Evolutionary conservation across 2,797 vertebrate species (phyloP).

Genomic region (Dryobates pubescens): DNA sequence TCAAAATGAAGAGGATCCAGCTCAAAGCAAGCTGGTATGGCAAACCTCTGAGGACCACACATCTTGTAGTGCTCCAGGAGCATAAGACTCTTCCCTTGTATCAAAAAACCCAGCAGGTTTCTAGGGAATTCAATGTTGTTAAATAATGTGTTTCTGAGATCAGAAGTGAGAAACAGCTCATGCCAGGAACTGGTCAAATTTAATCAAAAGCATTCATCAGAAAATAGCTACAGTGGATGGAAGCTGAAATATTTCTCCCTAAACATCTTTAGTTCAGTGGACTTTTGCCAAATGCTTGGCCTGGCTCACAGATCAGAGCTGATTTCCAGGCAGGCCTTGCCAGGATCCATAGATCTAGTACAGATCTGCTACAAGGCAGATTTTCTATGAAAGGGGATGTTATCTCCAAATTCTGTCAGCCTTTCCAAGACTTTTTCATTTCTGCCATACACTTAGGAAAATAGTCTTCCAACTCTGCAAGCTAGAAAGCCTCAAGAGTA

Average conservation of each 20-base stretch:
- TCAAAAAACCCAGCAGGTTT: not conserved
- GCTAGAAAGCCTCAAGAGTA: not conserved
- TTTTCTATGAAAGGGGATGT: not conserved
- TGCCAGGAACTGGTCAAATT: not conserved
- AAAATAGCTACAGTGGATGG: not conserved
- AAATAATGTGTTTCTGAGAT: not conserved
- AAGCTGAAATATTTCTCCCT: not conserved
- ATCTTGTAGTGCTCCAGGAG: accelerated
- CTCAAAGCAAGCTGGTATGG: accelerated
- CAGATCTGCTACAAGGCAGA: too few species aligned
- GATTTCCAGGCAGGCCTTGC: not conserved
- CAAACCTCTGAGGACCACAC: not conserved
- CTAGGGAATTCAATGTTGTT: not conserved
- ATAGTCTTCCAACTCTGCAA: not conserved
- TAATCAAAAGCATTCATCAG: not conserved
- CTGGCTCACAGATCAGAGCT: not conserved
- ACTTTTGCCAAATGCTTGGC: accelerated
- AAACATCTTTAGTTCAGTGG: not conserved
- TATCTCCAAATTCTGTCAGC: not conserved
- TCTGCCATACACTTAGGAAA: not conserved
- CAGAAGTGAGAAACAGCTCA: accelerated
- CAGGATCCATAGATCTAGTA: too few species aligned
- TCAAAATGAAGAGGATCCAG: not conserved
- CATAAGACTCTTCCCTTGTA: not conserved
- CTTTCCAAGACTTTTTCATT: slow-evolving; percentile 4